Conservation (phyloP, 2,888 invertebrate genomes). For the Tipula unca region DNA sequence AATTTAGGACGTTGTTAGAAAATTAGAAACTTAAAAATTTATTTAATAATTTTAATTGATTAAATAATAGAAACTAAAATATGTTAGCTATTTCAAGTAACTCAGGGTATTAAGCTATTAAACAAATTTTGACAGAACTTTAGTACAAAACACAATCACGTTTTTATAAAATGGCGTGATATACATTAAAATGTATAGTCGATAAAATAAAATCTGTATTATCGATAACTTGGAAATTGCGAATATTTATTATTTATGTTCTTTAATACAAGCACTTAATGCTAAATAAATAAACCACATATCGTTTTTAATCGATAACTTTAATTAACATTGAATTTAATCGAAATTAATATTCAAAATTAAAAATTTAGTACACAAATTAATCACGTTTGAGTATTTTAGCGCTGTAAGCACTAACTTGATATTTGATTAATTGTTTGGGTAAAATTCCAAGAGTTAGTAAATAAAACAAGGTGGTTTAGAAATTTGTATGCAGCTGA, state of each 20-base stretch:
- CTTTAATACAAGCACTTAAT: not conserved
- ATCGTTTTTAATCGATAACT: not conserved
- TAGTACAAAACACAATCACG: not conserved
- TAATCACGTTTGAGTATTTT: not conserved
- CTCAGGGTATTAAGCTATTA: not conserved
- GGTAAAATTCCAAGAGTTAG: not conserved
- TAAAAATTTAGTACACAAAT: not conserved
- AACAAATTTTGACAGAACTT: not conserved
- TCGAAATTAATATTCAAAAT: not conserved
- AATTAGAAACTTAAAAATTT: not conserved
- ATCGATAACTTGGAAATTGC: not conserved
- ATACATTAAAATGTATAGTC: not conserved
- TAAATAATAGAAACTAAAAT: not conserved
- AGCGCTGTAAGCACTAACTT: not conserved
- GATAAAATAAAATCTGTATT: not conserved
- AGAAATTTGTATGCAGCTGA: not conserved
- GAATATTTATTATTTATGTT: not conserved
- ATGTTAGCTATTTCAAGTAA: not conserved
- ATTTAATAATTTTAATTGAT: not conserved
- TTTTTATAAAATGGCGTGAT: not conserved
- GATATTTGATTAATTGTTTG: not conserved
- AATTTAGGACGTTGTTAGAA: not conserved
- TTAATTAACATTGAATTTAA: not conserved
- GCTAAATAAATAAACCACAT: not conserved
- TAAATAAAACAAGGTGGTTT: not conserved